phyloP scores from a whole-genome alignment of 92 coral and sea anemone species.

The Zoanthus solanderi region DNA sequence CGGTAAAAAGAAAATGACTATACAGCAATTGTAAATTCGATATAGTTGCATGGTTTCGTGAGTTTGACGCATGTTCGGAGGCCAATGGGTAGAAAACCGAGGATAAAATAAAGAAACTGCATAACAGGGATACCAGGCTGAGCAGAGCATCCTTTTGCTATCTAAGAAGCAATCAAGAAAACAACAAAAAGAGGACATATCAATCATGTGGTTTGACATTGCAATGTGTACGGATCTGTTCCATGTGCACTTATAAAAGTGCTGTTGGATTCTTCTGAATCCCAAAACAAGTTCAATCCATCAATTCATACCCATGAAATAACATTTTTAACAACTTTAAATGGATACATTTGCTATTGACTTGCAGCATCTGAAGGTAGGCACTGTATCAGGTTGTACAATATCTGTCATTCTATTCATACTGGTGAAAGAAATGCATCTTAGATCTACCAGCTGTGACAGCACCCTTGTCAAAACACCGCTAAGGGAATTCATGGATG shows the following conservation, averaged over 20 bases:
- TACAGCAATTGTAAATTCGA: no score
- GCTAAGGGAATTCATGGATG: conserved; percentile 23
- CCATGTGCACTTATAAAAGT: background rate
- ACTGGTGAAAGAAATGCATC: background rate
- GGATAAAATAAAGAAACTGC: background rate
- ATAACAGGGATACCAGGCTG: background rate
- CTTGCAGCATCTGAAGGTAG: background rate
- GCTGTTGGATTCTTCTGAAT: background rate
- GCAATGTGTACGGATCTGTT: background rate
- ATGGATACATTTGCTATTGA: background rate
- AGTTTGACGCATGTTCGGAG: no score
- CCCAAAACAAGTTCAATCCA: background rate
- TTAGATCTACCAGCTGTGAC: conserved; percentile 18
- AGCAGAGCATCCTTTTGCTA: background rate
- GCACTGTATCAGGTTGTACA: background rate
- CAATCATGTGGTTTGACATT: background rate
- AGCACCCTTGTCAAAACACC: conserved; percentile 19
- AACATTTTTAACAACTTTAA: no score
- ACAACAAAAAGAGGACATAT: background rate
- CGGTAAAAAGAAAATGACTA: no score
- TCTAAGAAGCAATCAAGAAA: background rate
- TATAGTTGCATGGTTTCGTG: no score
- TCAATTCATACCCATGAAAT: background rate
- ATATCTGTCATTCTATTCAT: background rate
- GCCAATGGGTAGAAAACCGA: no score